These are phyloP conservation scores for Herpetotheres cachinnans DNA, from an alignment of 2,113 vertebrate species.

Conservation along the genomic window DNA sequence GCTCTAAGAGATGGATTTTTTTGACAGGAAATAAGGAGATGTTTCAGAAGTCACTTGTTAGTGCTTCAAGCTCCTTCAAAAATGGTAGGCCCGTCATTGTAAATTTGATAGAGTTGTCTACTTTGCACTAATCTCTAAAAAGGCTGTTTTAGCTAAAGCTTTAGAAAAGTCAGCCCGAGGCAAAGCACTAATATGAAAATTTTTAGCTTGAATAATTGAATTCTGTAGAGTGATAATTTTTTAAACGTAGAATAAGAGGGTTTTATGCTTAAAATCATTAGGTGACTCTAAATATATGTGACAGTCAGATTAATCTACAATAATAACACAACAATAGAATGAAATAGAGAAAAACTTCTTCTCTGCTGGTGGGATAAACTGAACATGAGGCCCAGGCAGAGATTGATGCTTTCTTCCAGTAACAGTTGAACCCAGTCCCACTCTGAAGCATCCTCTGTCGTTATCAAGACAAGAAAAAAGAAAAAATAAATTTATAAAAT, in stretches of 20 bases:
- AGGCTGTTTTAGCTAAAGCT: background rate
- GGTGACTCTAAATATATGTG: background rate
- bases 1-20: background rate
- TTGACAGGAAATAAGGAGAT: background rate
- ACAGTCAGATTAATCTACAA: background rate
- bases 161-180: background rate
- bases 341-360: background rate
- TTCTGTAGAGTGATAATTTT: background rate
- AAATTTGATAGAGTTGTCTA: conserved; percentile 2
- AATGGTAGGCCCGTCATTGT: background rate
- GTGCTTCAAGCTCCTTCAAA: background rate
- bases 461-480: background rate
- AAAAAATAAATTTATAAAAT: background rate
- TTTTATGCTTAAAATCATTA: background rate
- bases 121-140: conserved; percentile 33
- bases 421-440: background rate
- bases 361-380: background rate
- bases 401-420: background rate
- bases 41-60: background rate
- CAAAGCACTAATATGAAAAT: background rate
- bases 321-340: background rate
- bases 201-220: background rate
- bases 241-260: background rate
- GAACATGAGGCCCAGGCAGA: background rate
- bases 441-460: background rate